Evolutionary conservation across 2,797 vertebrate species (phyloP).

Genomic region (Pelodytes ibericus): DNA sequence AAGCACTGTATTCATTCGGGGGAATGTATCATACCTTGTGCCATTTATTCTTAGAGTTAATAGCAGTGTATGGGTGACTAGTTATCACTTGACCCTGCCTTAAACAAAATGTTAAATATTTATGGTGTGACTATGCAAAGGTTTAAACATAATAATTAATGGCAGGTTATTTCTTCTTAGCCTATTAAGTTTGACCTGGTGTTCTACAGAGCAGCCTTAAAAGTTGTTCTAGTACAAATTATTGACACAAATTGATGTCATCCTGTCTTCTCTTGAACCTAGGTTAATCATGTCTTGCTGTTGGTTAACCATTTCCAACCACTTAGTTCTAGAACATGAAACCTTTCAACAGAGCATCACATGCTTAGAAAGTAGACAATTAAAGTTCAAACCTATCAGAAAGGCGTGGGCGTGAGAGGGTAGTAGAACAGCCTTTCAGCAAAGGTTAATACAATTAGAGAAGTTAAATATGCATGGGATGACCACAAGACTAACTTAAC

Average conservation of each 20-base stretch:
- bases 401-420: too few relatives aligned
- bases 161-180: background rate
- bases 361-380: background rate
- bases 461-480: too few relatives aligned
- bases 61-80: conserved; percentile 20
- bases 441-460: too few relatives aligned
- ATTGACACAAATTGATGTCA: background rate
- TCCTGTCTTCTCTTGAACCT: background rate
- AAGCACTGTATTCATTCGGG: conserved; percentile 13
- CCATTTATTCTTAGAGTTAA: conserved; percentile 38
- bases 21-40: conserved; percentile 40
- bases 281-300: background rate
- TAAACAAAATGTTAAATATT: conserved; percentile 27
- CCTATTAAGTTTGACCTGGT: background rate
- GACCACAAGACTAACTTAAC: too few relatives aligned
- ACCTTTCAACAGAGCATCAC: background rate
- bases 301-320: background rate
- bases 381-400: conserved; percentile 24
- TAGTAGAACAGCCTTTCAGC: too few relatives aligned
- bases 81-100: conserved; percentile 15
- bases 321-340: background rate
- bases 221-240: background rate
- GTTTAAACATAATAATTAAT: conserved; percentile 32
- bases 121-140: conserved; percentile 5
- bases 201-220: conserved; percentile 7